A percentile compares a stretch with the other conserved stretches of the same genome.
phyloP scores from a whole-genome alignment of 1,140 invertebrate genomes.

The Centruroides vittatus region DNA sequence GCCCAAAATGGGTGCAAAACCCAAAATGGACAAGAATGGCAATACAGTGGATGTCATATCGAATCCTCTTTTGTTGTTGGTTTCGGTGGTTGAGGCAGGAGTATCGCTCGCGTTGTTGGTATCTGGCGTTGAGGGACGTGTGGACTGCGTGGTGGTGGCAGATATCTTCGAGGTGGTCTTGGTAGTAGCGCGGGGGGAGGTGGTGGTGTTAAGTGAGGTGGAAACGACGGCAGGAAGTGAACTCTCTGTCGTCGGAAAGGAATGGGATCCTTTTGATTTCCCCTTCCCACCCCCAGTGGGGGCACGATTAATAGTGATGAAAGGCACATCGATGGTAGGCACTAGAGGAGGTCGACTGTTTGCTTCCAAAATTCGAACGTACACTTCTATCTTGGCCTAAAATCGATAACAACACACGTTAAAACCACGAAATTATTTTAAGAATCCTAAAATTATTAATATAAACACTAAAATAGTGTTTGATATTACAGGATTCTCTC shows the following conservation, averaged over 20 bases:
- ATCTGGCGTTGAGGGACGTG: too few relatives aligned
- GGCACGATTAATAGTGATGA: too few relatives aligned
- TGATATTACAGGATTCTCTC: too few relatives aligned
- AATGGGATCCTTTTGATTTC: too few relatives aligned
- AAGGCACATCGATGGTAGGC: too few relatives aligned
- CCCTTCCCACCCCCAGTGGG: too few relatives aligned
- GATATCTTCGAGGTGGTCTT: neutral
- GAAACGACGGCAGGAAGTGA: neutral
- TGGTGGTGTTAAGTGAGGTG: neutral
- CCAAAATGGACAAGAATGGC: slow-evolving; percentile 20
- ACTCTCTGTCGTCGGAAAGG: too few relatives aligned
- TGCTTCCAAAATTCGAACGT: slow-evolving; percentile 3
- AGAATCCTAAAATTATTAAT: too few relatives aligned
- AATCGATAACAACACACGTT: neutral
- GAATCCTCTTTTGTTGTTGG: neutral
- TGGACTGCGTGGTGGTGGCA: too few relatives aligned
- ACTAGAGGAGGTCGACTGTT: neutral
- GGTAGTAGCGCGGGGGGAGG: neutral
- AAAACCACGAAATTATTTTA: too few relatives aligned
- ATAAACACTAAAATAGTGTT: too few relatives aligned
- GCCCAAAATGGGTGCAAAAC: slow-evolving; percentile 19
- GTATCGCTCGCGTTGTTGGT: too few relatives aligned
- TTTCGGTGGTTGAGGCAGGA: neutral
- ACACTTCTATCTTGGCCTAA: slow-evolving; percentile 14
- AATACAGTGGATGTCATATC: slow-evolving; percentile 18